Percentiles rank a stretch among this genome's conserved stretches.
phyloP scores from a whole-genome alignment of 2,797 vertebrate species.

The Poeciliopsis paucimaculata region DNA sequence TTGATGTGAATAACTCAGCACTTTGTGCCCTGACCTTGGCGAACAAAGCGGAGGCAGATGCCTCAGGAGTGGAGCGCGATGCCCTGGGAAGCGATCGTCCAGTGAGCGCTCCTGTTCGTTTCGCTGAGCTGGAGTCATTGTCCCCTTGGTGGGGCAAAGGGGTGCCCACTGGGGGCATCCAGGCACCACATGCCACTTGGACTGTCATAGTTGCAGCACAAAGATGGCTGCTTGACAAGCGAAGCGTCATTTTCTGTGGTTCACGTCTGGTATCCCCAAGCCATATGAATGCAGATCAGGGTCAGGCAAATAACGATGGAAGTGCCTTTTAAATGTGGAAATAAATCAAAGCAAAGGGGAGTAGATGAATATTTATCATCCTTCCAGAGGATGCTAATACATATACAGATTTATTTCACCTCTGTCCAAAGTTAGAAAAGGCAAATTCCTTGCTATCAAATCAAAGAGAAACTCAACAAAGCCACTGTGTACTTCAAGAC shows the following conservation, averaged over 20 bases:
- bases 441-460: conserved; percentile 82
- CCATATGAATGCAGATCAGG: conserved; percentile 78
- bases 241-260: conserved; percentile 64
- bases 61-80: conserved; percentile 82
- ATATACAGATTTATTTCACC: conserved; percentile 81
- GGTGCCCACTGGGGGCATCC: conserved; percentile 69
- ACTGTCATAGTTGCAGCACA: conserved; percentile 79
- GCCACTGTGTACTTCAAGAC: conserved; percentile 95
- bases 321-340: conserved; percentile 70
- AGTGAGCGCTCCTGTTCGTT: conserved; percentile 76
- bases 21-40: conserved; percentile 88
- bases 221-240: conserved; percentile 74
- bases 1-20: conserved; percentile 92
- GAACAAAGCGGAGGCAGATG: conserved; percentile 85
- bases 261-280: conserved; percentile 49
- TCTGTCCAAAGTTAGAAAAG: conserved; percentile 81
- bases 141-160: conserved; percentile 54
- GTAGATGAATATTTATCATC: conserved; percentile 84
- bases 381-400: conserved; percentile 73
- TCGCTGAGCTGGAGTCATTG: conserved; percentile 83
- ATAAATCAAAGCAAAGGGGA: conserved; percentile 52
- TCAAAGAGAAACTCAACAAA: conserved; percentile 89
- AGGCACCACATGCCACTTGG: conserved; percentile 70
- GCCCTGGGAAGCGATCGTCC: conserved; percentile 84
- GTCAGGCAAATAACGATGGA: conserved; percentile 70